Conservation (phyloP, 2,113 vertebrate species). For the Pristiophorus japonicus region DNA sequence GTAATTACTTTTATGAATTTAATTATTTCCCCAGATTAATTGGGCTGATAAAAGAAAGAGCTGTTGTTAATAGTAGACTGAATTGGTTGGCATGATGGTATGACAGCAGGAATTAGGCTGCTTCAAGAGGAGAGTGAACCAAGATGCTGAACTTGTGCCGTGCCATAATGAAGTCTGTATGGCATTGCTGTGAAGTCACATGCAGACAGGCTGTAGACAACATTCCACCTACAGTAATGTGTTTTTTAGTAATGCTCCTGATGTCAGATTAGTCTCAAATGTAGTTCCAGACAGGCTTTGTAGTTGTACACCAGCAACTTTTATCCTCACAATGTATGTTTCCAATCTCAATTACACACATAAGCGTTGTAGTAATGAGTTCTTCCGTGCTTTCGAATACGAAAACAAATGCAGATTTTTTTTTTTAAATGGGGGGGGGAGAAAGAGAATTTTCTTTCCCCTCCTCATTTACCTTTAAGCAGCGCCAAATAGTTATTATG, state of each 20-base stretch:
- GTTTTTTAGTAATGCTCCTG: neutral
- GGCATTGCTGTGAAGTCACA: neutral
- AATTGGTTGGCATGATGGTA: neutral
- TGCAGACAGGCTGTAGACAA: neutral
- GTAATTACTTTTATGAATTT: neutral
- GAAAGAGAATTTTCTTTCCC: neutral
- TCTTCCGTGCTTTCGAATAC: neutral
- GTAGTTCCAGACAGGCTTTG: neutral
- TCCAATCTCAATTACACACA: neutral
- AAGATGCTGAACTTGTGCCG: neutral
- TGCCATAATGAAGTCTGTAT: neutral
- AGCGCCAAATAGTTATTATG: slow-evolving; percentile 13
- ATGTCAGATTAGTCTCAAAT: neutral
- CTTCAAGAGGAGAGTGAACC: neutral
- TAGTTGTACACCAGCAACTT: neutral
- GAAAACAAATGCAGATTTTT: neutral
- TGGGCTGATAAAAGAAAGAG: neutral
- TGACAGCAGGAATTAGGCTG: neutral
- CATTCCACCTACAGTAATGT: neutral
- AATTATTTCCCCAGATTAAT: neutral
- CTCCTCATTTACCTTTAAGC: neutral
- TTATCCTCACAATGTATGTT: neutral
- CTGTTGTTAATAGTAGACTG: neutral
- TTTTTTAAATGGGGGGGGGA: neutral
- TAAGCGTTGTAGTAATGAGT: neutral